Percentiles rank a stretch among this genome's conserved stretches.
phyloP scores from a whole-genome alignment of 2,797 vertebrate genomes.

The Sandelia bainsii region DNA sequence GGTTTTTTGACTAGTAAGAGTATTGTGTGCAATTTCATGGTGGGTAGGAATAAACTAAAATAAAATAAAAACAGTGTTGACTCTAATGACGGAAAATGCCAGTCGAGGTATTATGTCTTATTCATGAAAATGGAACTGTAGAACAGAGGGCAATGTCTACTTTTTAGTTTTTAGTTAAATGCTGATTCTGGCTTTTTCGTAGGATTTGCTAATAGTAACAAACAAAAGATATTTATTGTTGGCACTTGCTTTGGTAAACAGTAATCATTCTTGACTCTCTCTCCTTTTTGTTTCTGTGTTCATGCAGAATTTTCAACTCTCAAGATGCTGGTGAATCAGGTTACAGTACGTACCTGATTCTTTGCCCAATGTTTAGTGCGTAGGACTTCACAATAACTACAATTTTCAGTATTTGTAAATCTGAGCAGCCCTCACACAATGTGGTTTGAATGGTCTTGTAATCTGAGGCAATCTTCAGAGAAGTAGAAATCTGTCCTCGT shows the following conservation, averaged over 20 bases:
- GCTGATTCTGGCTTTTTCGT: background rate
- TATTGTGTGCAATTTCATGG: too few species aligned
- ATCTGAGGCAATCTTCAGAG: constrained; percentile 6
- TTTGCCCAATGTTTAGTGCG: background rate
- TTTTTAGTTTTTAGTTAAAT: background rate
- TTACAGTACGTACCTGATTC: background rate
- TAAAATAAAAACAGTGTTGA: too few species aligned
- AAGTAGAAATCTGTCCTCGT: background rate
- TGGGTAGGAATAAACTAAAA: too few species aligned
- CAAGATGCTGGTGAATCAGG: background rate
- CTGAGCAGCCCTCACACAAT: background rate
- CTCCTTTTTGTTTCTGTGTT: background rate
- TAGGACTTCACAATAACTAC: background rate
- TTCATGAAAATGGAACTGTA: too few species aligned
- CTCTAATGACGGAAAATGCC: too few species aligned
- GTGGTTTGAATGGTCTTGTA: background rate
- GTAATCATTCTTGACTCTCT: background rate
- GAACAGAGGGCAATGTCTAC: too few species aligned
- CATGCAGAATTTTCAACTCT: background rate
- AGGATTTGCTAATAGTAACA: too few species aligned
- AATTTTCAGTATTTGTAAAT: background rate
- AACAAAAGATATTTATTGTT: too few species aligned
- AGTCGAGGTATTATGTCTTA: background rate
- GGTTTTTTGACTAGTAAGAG: too few species aligned
- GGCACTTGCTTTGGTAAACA: background rate